Conservation (phyloP, 2,113 vertebrate species). For the Paedocypris sp. region DNA sequence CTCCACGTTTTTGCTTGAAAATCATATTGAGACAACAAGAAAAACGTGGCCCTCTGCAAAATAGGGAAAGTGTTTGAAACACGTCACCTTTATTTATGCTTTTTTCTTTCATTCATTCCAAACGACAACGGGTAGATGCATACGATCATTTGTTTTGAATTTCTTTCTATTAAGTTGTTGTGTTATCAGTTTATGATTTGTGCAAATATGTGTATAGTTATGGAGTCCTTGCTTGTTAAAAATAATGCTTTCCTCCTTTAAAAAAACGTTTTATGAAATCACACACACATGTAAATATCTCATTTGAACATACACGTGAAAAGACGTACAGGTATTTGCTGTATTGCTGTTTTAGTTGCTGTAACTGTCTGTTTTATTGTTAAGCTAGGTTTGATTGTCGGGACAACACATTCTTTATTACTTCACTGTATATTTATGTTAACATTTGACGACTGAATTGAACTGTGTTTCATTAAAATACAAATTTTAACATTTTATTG, state of each 20-base stretch:
- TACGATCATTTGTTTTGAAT: conserved; percentile 60
- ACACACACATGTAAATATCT: conserved; percentile 92
- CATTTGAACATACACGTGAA: conserved; percentile 83
- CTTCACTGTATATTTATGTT: conserved; percentile 81
- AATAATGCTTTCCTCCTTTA: conserved; percentile 72
- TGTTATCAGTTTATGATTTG: conserved; percentile 70
- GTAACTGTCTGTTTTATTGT: conserved; percentile 83
- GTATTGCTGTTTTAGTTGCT: conserved; percentile 83
- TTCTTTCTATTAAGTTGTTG: conserved; percentile 64
- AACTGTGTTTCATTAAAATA: conserved; percentile 95
- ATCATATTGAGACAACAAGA: conserved; percentile 59
- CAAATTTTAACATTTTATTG: conserved; percentile 79
- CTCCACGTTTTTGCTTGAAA: conserved; percentile 59
- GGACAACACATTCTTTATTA: conserved; percentile 74
- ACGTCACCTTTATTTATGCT: conserved; percentile 37
- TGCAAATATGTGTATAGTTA: conserved; percentile 72
- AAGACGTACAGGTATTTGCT: conserved; percentile 90
- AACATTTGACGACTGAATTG: conserved; percentile 87
- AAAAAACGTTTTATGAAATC: conserved; percentile 62
- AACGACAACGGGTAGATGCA: conserved; percentile 63
- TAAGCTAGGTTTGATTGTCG: conserved; percentile 73
- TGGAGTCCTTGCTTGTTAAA: conserved; percentile 78
- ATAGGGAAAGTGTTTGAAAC: conserved; percentile 46
- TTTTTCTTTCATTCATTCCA: conserved; percentile 37
- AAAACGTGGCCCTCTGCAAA: conserved; percentile 49